Evolutionary conservation across 2,888 invertebrate species (phyloP).

Genomic region (Eupithecia subfuscata): DNA sequence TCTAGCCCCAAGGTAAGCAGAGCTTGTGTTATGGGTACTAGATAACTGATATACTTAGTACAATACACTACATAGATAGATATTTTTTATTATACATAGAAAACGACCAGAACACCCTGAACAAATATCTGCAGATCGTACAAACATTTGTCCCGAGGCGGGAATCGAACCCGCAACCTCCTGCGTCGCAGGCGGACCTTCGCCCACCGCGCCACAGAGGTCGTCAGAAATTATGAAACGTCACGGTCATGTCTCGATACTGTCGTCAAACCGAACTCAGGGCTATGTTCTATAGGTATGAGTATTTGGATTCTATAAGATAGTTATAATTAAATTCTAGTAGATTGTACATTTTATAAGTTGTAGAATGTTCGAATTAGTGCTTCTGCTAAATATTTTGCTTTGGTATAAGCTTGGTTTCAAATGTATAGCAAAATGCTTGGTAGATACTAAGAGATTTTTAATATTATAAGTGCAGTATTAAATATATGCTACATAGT

Average conservation of each 20-base stretch:
- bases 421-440: slow-evolving; percentile 6
- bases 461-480: not conserved
- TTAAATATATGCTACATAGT: not conserved
- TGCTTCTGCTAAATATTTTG: slow-evolving; percentile 7
- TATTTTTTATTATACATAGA: no score
- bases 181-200: no score
- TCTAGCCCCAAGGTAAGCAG: no score
- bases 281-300: not conserved
- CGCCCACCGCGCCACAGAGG: no score
- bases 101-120: no score
- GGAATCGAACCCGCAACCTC: no score
- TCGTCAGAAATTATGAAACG: no score
- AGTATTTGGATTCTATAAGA: not conserved
- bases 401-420: slow-evolving; percentile 2
- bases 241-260: not conserved
- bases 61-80: no score
- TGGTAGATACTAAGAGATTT: not conserved
- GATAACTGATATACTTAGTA: no score
- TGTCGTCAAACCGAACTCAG: not conserved
- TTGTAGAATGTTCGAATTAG: not conserved
- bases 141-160: no score
- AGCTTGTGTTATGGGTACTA: no score
- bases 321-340: not conserved
- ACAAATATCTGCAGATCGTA: no score
- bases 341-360: not conserved